Base-by-base conservation (phyloP, 2,888 invertebrate species). In the Notodonta ziczac region DNA sequence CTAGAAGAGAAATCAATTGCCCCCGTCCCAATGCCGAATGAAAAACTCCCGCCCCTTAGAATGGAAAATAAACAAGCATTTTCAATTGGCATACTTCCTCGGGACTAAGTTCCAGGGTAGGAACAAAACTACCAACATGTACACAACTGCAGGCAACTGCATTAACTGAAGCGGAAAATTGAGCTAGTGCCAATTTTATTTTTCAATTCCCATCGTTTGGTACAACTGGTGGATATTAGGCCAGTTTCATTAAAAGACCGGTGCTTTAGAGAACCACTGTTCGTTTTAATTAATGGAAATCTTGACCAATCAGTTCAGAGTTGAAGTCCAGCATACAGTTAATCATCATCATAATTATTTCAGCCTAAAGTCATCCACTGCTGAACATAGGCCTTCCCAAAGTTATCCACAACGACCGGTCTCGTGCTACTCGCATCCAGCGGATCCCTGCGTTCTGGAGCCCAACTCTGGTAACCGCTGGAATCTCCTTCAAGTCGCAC, bases 161-260 rank as follows among this genome's bases (percentile, higher is more conserved):
- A 83, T 86, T 86, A 85, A 87, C 86, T 83, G 87, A 84, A 74
- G 82, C 86, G 83, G 83, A 84, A 89, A 90, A 90, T 88, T 87
- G 89, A 89, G 83, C 80, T 84, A 83, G 84, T 87, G 89, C 90
- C 90, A 89, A 87, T 89, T 87, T 84, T 86, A 85, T 87, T 90
- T 87, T 88, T 87, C 88, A 87, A 87, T 89, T 85, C 78, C 72
- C 71, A 65, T 68, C 63, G 59, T 62, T 61, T 64, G 56, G 65
- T 60, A 71, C 67, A 63, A 73, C 64, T 62, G 68, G 62, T 65
- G 73, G 65, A 61, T 69, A 69, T 76, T 76, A 76, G 73, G 76
- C 72, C 62, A 59, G 67, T 67, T 76, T 74, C 66, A 68, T 75
- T 73, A 73, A 68, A 55, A 61, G 48, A 51, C 61, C 9, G 10